These are phyloP conservation scores for Drosophila infuscata DNA, from an alignment of 2,888 invertebrate species.

Conservation along the genomic window DNA sequence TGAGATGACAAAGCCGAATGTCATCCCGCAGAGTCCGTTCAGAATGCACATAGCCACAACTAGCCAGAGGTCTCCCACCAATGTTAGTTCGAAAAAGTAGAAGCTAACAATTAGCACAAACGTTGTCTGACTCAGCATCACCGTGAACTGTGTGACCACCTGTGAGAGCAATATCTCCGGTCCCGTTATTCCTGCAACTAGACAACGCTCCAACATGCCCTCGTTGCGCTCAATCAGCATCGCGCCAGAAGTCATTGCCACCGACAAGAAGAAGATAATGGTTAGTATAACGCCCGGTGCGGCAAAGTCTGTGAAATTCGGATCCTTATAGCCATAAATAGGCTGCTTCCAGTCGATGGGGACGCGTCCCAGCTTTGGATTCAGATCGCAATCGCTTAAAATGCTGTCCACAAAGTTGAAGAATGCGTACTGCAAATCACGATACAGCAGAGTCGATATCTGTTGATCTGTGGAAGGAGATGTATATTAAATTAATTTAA, in stretches of 20 bases:
- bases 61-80: slow-evolving; percentile 90
- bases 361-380: slow-evolving; percentile 86
- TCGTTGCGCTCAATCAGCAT: slow-evolving; percentile 95
- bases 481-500: no score
- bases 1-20: slow-evolving; percentile 94
- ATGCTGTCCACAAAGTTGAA: slow-evolving; percentile 89
- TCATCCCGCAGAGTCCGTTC: slow-evolving; percentile 97
- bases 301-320: slow-evolving; percentile 97
- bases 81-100: slow-evolving; percentile 91
- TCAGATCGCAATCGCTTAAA: slow-evolving; percentile 88
- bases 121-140: slow-evolving; percentile 93
- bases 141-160: slow-evolving; percentile 93
- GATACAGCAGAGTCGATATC: slow-evolving; percentile 91
- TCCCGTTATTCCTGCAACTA: slow-evolving; percentile 93
- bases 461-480: slow-evolving; percentile 91
- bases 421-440: slow-evolving; percentile 91
- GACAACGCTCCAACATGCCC: slow-evolving; percentile 94
- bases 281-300: slow-evolving; percentile 96
- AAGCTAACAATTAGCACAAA: slow-evolving; percentile 93
- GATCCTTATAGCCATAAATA: slow-evolving; percentile 90
- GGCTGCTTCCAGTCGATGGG: slow-evolving; percentile 89
- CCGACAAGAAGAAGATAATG: slow-evolving; percentile 96
- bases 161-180: slow-evolving; percentile 95
- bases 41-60: slow-evolving; percentile 91
- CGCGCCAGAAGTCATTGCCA: slow-evolving; percentile 95